Base-by-base conservation (phyloP, 2,888 invertebrate species). In the Eristalinus sepulchralis region DNA sequence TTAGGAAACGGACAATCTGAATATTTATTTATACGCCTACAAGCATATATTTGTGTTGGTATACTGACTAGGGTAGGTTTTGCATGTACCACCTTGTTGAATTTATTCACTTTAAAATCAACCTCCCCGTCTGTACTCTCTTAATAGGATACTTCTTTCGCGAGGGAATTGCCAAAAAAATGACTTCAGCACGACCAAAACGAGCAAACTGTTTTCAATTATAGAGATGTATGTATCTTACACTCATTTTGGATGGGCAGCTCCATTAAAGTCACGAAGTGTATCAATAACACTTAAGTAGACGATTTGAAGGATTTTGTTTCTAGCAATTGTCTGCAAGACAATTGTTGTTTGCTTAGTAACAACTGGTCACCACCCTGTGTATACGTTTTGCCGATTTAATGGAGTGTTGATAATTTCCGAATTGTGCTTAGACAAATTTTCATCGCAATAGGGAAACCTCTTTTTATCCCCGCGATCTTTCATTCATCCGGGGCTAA, bases 61-160 rank as follows among this genome's bases (percentile, higher is more conserved):
- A 24, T 27, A 47, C 60, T n/a, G n/a, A n/a, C n/a, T n/a, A 47
- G 39, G 31, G 68, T 68, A 11, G 17, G 17, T 17, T 47, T 47
- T 47, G 47, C 47, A 17, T 8, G 17, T 47, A 17, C 6, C 76
- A 75, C 63, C 81, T 81, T 81, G 81, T 73, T 77, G 77, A 78
- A 60, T 77, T 78, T 39, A 78, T 70, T 78, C 59, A 72, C 63
- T 81, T 71, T 72, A 53, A 60, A 81, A 55, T 73, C 33, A 27
- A 17, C 9, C 20, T 53, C 71, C 57, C 22, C 60, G 64, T n/a
- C 10, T 31, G 17, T 63, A 60, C 2, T 27, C 24, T 47, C 11
- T 36, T 22, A 10, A 20, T 6, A 57, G 34, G 22, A n/a, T 31
- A 17, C 17, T 66, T 64, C 2, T 27, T 64, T 24, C 11, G n/a